Conservation (phyloP, 2,113 vertebrate species). For the Gambusia holbrooki region DNA sequence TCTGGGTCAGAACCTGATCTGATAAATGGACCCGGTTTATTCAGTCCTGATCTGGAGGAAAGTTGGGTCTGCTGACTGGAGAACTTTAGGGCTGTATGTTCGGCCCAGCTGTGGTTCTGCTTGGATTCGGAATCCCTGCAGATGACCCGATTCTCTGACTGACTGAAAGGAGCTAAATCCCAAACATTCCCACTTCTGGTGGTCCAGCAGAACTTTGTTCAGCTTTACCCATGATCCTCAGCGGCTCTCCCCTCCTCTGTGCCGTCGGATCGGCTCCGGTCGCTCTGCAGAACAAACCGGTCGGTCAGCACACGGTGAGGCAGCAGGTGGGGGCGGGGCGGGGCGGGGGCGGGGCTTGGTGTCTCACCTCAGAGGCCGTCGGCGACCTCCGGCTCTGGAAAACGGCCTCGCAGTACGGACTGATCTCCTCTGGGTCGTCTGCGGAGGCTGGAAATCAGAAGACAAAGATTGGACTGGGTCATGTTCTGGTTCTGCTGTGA, state of each 20-base stretch:
- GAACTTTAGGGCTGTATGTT: no score
- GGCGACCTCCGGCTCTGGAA: constrained; percentile 72
- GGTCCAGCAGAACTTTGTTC: not conserved
- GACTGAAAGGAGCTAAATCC: not conserved
- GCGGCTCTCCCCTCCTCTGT: constrained; percentile 44
- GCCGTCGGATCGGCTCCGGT: constrained; percentile 45
- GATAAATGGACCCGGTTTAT: no score
- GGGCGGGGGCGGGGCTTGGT: not conserved
- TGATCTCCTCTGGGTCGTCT: constrained; percentile 75
- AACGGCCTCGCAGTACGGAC: constrained; percentile 86
- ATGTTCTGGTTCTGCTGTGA: not conserved
- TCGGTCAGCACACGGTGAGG: not conserved
- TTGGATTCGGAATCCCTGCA: not conserved
- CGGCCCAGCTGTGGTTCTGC: not conserved
- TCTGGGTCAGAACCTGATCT: no score
- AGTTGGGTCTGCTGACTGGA: no score
- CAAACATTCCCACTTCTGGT: not conserved
- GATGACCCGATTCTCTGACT: not conserved
- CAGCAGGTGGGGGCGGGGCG: no score
- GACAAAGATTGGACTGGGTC: not conserved
- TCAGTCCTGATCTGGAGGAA: no score
- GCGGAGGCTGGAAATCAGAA: constrained; percentile 46
- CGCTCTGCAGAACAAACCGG: constrained; percentile 46
- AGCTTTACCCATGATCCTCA: constrained; percentile 75
- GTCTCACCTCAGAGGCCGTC: constrained; percentile 74